Evolutionary conservation across 2,113 vertebrate genomes (phyloP).

Genomic region (Tinamus guttatus): DNA sequence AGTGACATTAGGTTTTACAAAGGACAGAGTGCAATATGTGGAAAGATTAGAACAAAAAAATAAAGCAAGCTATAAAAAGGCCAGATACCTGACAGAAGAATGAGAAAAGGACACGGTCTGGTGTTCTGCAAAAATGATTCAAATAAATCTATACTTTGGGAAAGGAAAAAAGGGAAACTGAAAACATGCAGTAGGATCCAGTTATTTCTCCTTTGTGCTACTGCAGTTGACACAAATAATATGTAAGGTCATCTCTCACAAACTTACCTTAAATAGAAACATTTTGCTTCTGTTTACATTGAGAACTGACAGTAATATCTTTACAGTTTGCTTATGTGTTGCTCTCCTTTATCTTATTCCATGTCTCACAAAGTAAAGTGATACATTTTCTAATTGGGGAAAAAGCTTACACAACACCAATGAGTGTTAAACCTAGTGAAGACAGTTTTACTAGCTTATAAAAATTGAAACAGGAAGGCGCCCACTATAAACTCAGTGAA

Average conservation of each 20-base stretch:
- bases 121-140: constrained; percentile 42
- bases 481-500: background rate
- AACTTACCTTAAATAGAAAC: background rate
- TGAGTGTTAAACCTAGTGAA: background rate
- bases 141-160: constrained; percentile 45
- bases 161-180: constrained; percentile 15
- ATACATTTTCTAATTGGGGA: background rate
- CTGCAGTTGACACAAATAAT: background rate
- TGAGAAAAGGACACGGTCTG: background rate
- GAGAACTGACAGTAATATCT: background rate
- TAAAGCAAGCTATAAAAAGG: constrained; percentile 20
- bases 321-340: background rate
- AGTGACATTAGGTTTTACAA: constrained; percentile 46
- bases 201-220: background rate
- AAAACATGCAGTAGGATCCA: background rate
- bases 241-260: constrained; percentile 11
- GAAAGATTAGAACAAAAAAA: constrained; percentile 38
- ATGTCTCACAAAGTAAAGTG: background rate
- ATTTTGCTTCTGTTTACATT: background rate
- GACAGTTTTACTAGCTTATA: background rate
- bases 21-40: constrained; percentile 8
- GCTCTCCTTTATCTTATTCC: background rate
- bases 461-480: background rate
- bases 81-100: constrained; percentile 26
- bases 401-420: background rate